Conservation (phyloP, 2,888 invertebrate genomes). For the Cheilosia variabilis region DNA sequence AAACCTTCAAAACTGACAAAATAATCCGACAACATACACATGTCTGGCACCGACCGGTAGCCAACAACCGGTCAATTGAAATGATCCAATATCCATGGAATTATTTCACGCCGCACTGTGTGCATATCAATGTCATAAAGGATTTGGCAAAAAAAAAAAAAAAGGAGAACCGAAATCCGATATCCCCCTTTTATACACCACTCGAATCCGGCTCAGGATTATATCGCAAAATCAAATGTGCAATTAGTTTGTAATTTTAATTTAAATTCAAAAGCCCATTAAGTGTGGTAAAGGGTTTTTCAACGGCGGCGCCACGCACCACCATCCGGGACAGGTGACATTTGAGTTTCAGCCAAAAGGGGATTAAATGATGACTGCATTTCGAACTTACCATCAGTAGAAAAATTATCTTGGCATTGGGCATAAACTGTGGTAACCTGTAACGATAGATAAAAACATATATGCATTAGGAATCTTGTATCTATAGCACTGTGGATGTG, state of each 20-base stretch:
- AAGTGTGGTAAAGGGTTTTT: conserved; percentile 23
- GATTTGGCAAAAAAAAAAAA: conserved; percentile 37
- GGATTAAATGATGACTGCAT: conserved; percentile 42
- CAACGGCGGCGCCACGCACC: background rate
- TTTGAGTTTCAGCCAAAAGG: background rate
- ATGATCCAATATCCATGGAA: conserved; percentile 63
- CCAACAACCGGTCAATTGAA: conserved; percentile 47
- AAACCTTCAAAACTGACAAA: conserved; percentile 67
- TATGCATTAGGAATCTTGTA: background rate
- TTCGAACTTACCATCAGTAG: conserved; percentile 90
- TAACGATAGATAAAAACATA: conserved; percentile 73
- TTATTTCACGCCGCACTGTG: conserved; percentile 48
- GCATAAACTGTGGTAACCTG: conserved; percentile 95
- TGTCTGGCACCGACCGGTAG: conserved; percentile 19
- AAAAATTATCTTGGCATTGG: conserved; percentile 94
- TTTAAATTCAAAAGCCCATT: conserved; percentile 37
- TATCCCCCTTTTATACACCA: conserved; percentile 20
- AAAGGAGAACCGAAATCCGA: conserved; percentile 45
- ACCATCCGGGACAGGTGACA: conserved; percentile 16
- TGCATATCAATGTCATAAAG: conserved; percentile 70
- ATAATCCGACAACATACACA: conserved; percentile 68
- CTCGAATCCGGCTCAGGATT: conserved; percentile 32
- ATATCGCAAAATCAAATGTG: conserved; percentile 51
- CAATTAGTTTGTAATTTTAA: conserved; percentile 68
- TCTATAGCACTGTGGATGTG: conserved; percentile 3